phyloP scores from a whole-genome alignment of 2,113 vertebrate species.

The Dicaeum eximium region DNA sequence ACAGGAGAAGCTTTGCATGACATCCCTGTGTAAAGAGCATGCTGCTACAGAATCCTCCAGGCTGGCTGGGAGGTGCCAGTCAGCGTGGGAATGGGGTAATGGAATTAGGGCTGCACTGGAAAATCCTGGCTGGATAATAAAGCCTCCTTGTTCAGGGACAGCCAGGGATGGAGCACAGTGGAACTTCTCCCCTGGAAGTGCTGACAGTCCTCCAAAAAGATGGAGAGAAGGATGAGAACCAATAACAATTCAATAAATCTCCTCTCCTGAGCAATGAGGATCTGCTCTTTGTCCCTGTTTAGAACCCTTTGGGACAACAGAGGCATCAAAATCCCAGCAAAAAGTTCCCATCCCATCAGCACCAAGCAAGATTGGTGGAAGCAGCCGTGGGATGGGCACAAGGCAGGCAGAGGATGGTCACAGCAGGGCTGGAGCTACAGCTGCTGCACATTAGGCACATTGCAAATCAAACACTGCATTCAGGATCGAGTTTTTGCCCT shows the following conservation, averaged over 20 bases:
- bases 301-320: fast-evolving
- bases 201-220: background rate
- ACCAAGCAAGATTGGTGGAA: background rate
- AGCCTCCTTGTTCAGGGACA: background rate
- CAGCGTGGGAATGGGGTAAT: background rate
- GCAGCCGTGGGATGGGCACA: background rate
- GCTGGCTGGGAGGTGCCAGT: background rate
- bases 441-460: background rate
- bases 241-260: fast-evolving
- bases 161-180: background rate
- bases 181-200: background rate
- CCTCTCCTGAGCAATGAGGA: background rate
- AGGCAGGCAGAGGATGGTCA: background rate
- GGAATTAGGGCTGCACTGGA: background rate
- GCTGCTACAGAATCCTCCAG: background rate
- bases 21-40: fast-evolving
- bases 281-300: background rate
- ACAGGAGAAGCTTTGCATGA: background rate
- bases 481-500: background rate
- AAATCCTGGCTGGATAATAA: background rate
- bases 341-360: background rate
- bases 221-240: background rate
- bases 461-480: background rate
- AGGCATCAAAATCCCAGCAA: background rate
- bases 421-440: background rate